A percentile compares a stretch with the other conserved stretches of the same genome.
phyloP scores from a whole-genome alignment of 2,888 invertebrate species.

The Philereme transversata region DNA sequence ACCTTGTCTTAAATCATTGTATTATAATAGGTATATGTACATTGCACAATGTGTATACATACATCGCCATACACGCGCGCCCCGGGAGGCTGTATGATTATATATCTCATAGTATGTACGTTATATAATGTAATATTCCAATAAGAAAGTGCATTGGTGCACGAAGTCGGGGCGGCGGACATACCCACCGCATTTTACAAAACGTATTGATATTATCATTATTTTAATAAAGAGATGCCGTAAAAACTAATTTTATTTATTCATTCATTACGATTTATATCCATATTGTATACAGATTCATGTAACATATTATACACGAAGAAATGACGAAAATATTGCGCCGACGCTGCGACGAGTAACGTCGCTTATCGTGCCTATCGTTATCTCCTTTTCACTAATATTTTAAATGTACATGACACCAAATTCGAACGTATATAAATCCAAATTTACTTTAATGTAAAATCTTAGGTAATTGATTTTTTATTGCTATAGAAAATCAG shows the following conservation, averaged over 20 bases:
- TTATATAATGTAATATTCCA: slow-evolving; percentile 84
- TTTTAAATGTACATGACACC: slow-evolving; percentile 85
- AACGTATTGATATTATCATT: slow-evolving; percentile 83
- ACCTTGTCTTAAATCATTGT: slow-evolving; percentile 93
- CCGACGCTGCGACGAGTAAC: slow-evolving; percentile 67
- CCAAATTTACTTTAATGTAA: slow-evolving; percentile 85
- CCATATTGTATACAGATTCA: slow-evolving; percentile 86
- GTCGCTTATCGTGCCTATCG: slow-evolving; percentile 79
- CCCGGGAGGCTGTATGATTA: slow-evolving; percentile 85
- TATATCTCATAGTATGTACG: slow-evolving; percentile 84
- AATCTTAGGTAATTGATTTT: slow-evolving; percentile 85
- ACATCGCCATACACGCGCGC: slow-evolving; percentile 87
- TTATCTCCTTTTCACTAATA: slow-evolving; percentile 80
- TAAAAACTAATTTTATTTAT: slow-evolving; percentile 83
- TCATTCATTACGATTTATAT: slow-evolving; percentile 82
- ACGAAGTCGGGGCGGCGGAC: slow-evolving; percentile 82
- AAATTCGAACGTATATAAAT: slow-evolving; percentile 84
- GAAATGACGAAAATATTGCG: slow-evolving; percentile 83
- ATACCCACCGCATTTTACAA: slow-evolving; percentile 82
- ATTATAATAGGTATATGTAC: slow-evolving; percentile 89
- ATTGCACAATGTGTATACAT: slow-evolving; percentile 89
- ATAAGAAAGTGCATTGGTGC: slow-evolving; percentile 85
- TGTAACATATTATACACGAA: slow-evolving; percentile 87
- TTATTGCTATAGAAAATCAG: slow-evolving; percentile 86
- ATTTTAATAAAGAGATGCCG: slow-evolving; percentile 84